Evolutionary conservation across 2,113 vertebrate species (phyloP).

Genomic region (Physeter macrocephalus): DNA sequence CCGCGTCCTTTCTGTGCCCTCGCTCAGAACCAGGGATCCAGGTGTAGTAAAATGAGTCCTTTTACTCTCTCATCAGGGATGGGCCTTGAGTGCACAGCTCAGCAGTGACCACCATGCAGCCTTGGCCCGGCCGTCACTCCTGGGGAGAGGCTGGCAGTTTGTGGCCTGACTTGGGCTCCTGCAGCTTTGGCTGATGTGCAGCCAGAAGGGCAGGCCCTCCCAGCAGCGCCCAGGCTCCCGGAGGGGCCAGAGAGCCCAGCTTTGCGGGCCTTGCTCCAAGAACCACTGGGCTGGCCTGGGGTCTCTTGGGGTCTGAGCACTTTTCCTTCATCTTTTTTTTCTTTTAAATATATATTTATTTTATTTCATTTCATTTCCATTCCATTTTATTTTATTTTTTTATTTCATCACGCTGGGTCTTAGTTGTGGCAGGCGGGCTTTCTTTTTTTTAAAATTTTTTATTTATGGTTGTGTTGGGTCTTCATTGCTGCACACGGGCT

Average conservation of each 20-base stretch:
- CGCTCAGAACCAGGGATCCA: not conserved
- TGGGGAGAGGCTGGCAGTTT: not conserved
- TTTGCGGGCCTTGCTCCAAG: not conserved
- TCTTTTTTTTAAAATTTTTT: no score
- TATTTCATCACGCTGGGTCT: no score
- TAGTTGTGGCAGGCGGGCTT: no score
- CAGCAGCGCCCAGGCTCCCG: not conserved
- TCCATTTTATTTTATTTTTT: no score
- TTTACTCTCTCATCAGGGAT: not conserved
- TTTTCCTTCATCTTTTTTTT: not conserved
- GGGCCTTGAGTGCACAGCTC: not conserved
- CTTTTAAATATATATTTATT: no score
- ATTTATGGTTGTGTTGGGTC: no score
- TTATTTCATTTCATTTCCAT: no score
- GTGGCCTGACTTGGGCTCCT: not conserved
- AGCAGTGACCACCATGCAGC: not conserved
- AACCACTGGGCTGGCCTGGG: not conserved
- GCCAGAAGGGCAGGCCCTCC: not conserved
- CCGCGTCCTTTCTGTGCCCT: not conserved
- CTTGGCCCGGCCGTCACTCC: not conserved
- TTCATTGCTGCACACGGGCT: no score
- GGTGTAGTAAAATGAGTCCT: not conserved
- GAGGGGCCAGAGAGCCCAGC: not conserved
- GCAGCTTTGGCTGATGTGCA: not conserved
- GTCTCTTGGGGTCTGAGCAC: not conserved